These are phyloP conservation scores for Oceanodroma tethys DNA, from an alignment of 2,113 vertebrate species.

Conservation along the genomic window DNA sequence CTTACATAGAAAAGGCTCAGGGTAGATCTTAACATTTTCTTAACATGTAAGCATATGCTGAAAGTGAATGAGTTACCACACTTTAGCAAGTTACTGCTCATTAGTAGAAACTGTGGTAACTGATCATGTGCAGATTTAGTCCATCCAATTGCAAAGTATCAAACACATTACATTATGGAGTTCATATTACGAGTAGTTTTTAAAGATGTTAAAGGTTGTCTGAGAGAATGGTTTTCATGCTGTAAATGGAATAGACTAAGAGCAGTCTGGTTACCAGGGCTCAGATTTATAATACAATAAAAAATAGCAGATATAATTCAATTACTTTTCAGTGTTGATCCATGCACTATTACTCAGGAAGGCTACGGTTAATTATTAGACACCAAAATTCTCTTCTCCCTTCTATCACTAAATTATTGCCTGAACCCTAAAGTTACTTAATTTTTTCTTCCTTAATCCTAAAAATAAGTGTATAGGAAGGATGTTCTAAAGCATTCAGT, in stretches of 20 bases:
- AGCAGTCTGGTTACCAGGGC: not conserved
- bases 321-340: not conserved
- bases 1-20: conserved; percentile 13
- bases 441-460: not conserved
- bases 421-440: not conserved
- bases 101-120: not conserved
- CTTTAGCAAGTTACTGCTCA: not conserved
- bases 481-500: not conserved
- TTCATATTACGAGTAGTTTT: not conserved
- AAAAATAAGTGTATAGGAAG: not conserved
- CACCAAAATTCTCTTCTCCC: not conserved
- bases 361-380: not conserved
- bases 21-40: not conserved
- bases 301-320: not conserved
- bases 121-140: not conserved
- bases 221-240: not conserved
- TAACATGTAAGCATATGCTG: conserved; percentile 19
- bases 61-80: not conserved
- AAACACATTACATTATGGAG: not conserved
- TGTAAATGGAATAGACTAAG: not conserved
- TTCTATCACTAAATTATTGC: not conserved
- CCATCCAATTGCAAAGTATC: not conserved
- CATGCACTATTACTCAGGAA: not conserved
- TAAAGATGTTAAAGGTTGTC: not conserved
- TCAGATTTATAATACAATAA: not conserved